Conservation (phyloP, 2,888 invertebrate species). For the Chymomyza fuscimana region DNA sequence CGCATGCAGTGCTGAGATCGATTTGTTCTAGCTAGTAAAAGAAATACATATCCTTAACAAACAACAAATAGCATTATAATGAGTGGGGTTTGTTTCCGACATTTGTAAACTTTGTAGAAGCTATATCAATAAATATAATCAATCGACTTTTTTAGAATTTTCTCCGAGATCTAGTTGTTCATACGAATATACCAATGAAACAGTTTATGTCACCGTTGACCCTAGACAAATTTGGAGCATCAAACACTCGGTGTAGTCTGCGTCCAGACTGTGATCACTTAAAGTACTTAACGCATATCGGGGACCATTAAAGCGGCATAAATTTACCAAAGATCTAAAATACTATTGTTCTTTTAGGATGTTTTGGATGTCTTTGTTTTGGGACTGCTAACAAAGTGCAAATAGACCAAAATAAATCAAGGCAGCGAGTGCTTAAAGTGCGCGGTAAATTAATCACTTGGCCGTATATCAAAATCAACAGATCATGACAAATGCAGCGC, state of each 20-base stretch:
- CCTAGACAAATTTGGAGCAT: too few species aligned
- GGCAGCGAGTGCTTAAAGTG: constrained; percentile 22
- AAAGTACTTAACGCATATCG: neutral
- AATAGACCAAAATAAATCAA: constrained; percentile 50
- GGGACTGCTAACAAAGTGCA: constrained; percentile 54
- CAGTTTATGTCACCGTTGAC: too few species aligned
- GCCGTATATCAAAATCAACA: constrained; percentile 66
- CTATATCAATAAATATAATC: too few species aligned
- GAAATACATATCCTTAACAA: too few species aligned
- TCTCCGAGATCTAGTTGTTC: too few species aligned
- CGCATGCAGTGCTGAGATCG: too few species aligned
- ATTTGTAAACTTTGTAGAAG: too few species aligned
- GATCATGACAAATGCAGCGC: constrained; percentile 69
- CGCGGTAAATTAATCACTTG: constrained; percentile 59
- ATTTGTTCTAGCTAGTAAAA: too few species aligned
- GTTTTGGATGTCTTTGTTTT: neutral
- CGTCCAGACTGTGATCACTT: neutral
- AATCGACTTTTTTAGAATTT: too few species aligned
- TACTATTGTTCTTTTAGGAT: neutral
- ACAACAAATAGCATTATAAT: too few species aligned
- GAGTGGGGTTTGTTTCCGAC: too few species aligned
- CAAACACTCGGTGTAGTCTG: neutral
- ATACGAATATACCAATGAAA: too few species aligned
- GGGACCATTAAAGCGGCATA: constrained; percentile 8
- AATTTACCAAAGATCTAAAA: neutral